Conservation (phyloP, 2,888 invertebrate genomes). For the Drosophila kuntzei region DNA sequence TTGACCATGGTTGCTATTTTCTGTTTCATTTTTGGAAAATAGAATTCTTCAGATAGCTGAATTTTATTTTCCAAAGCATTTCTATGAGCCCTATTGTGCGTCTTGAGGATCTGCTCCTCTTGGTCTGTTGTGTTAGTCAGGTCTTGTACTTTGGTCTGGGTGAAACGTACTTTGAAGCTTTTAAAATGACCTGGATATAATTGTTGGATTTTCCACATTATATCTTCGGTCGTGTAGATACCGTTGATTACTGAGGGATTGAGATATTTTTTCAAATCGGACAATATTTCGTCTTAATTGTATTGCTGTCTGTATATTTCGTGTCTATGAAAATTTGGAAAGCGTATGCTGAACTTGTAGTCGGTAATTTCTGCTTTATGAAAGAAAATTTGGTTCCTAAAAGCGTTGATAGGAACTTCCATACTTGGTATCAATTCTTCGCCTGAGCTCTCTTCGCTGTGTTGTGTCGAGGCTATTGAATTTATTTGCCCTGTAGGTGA, state of each 20-base stretch:
- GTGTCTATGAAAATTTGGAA: constrained; percentile 22
- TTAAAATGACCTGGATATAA: constrained; percentile 14
- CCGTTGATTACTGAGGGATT: constrained; percentile 9
- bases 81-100: constrained; percentile 36
- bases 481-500: constrained; percentile 22
- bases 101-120: constrained; percentile 4
- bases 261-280: constrained; percentile 1
- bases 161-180: not conserved
- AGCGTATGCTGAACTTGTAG: constrained; percentile 21
- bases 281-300: not conserved
- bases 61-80: constrained; percentile 33
- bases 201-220: constrained; percentile 13
- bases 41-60: constrained; percentile 36
- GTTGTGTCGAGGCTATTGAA: constrained; percentile 28
- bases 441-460: constrained; percentile 42
- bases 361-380: constrained; percentile 1
- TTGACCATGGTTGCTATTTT: constrained; percentile 29
- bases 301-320: constrained; percentile 3
- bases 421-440: constrained; percentile 36
- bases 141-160: not conserved
- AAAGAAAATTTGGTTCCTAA: constrained; percentile 45
- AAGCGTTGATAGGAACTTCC: constrained; percentile 50
- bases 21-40: constrained; percentile 34
- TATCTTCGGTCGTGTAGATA: constrained; percentile 12
- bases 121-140: constrained; percentile 7